Percentiles rank a stretch among this genome's conserved stretches.
These are phyloP conservation scores for Lochmaea crataegi DNA, from an alignment of 2,888 invertebrate genomes.

Conservation along the genomic window DNA sequence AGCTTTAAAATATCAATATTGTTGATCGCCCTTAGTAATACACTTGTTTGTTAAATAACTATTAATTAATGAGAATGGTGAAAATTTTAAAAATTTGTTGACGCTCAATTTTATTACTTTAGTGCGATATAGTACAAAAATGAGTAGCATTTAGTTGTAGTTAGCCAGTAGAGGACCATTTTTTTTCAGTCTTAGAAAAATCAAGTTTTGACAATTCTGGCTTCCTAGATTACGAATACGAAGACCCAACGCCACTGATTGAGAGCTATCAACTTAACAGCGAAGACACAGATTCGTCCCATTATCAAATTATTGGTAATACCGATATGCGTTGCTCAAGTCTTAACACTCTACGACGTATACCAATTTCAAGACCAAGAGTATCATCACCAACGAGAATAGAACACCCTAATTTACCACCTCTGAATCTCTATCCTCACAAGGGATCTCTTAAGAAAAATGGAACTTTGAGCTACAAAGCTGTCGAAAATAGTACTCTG, in stretches of 20 bases:
- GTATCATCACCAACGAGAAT: conserved; percentile 86
- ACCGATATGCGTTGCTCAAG: conserved; percentile 64
- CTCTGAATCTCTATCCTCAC: conserved; percentile 76
- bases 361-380: conserved; percentile 68
- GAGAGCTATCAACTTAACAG: conserved; percentile 77
- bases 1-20: too few relatives aligned
- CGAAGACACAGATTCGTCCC: conserved; percentile 68
- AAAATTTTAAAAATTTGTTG: too few relatives aligned
- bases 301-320: conserved; percentile 60
- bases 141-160: conserved; percentile 31
- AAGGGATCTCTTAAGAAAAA: conserved; percentile 55
- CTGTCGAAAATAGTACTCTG: conserved; percentile 54
- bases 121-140: not conserved
- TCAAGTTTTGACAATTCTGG: conserved; percentile 77
- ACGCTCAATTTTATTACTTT: not conserved
- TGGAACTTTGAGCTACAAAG: conserved; percentile 53
- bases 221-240: conserved; percentile 83
- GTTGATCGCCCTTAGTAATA: too few relatives aligned
- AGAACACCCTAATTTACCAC: conserved; percentile 84
- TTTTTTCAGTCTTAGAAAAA: conserved; percentile 47
- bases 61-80: too few relatives aligned
- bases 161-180: conserved; percentile 33
- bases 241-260: conserved; percentile 81
- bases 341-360: conserved; percentile 66
- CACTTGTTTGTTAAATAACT: too few relatives aligned